Conservation (phyloP, 2,888 invertebrate species). For the Ditylenchus weischeri region DNA sequence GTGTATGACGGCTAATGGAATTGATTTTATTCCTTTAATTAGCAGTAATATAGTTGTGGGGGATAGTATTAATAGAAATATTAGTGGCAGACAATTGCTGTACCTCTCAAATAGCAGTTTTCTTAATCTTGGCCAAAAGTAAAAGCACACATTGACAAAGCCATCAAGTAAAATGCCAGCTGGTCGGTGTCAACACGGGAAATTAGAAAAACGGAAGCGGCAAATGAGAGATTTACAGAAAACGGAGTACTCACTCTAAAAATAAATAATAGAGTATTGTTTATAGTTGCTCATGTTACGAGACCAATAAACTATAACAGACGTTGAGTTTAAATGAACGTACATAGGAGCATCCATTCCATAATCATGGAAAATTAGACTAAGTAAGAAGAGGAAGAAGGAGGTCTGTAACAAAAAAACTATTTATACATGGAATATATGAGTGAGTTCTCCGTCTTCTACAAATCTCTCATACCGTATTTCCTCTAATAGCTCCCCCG, state of each 20-base stretch:
- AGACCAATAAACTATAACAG: too few relatives aligned
- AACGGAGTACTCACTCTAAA: conserved; percentile 80
- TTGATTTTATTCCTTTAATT: conserved; percentile 8
- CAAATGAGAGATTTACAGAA: conserved; percentile 88
- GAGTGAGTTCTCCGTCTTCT: too few relatives aligned
- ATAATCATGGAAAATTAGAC: conserved; percentile 88
- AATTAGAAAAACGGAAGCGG: conserved; percentile 88
- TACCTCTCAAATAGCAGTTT: conserved; percentile 16
- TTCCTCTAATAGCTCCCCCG: too few relatives aligned
- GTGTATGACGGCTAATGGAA: conserved; percentile 54
- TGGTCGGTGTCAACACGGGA: conserved; percentile 81
- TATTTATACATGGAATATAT: too few relatives aligned
- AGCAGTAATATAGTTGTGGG: neutral
- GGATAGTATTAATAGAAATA: conserved; percentile 16
- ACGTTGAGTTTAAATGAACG: conserved; percentile 31
- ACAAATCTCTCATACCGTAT: too few relatives aligned
- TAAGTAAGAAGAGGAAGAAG: conserved; percentile 78
- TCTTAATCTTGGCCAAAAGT: conserved; percentile 81
- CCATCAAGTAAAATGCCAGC: conserved; percentile 84
- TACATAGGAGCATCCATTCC: conserved; percentile 74
- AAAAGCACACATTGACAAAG: conserved; percentile 81
- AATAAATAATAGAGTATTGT: conserved; percentile 22
- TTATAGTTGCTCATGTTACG: too few relatives aligned
- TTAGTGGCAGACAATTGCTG: neutral
- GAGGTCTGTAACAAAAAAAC: conserved; percentile 60